Evolutionary conservation across 2,797 vertebrate species (phyloP).

Genomic region (Acrocephalus scirpaceus): DNA sequence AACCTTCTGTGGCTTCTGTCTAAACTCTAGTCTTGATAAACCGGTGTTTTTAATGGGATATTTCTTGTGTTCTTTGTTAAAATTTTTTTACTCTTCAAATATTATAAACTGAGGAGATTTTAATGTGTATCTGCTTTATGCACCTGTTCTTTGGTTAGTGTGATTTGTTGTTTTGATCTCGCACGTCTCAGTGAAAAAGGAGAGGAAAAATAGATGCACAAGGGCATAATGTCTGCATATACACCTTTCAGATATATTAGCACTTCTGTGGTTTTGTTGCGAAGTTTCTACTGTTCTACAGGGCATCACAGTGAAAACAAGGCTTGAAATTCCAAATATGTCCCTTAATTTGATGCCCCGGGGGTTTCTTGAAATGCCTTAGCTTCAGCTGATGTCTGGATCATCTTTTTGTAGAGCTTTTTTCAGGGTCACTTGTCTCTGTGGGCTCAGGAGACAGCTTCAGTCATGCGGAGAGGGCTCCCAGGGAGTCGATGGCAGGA

Average conservation of each 20-base stretch:
- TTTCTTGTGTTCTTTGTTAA: not conserved
- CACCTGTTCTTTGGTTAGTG: not conserved
- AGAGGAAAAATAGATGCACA: not conserved
- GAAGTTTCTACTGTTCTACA: not conserved
- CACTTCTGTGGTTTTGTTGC: not conserved
- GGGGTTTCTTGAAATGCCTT: not conserved
- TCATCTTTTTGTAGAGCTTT: not conserved
- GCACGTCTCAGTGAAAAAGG: fast-evolving
- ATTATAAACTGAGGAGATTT: not conserved
- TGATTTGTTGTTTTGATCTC: not conserved
- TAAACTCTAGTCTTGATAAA: not conserved
- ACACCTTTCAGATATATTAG: not conserved
- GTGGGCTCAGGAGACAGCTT: not conserved
- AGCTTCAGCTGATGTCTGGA: not conserved
- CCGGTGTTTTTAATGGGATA: too few species aligned
- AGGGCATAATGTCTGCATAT: not conserved
- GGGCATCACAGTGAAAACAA: not conserved
- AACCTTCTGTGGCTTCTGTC: not conserved
- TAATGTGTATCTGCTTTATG: not conserved
- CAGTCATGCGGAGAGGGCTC: slow-evolving; percentile 6
- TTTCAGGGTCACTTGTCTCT: slow-evolving; percentile 21
- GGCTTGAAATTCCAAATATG: not conserved
- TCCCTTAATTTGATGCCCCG: not conserved
- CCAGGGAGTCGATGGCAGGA: not conserved
- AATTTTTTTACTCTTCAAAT: not conserved